Conservation (phyloP, 1,140 invertebrate genomes). For the Episyrphus balteatus region DNA sequence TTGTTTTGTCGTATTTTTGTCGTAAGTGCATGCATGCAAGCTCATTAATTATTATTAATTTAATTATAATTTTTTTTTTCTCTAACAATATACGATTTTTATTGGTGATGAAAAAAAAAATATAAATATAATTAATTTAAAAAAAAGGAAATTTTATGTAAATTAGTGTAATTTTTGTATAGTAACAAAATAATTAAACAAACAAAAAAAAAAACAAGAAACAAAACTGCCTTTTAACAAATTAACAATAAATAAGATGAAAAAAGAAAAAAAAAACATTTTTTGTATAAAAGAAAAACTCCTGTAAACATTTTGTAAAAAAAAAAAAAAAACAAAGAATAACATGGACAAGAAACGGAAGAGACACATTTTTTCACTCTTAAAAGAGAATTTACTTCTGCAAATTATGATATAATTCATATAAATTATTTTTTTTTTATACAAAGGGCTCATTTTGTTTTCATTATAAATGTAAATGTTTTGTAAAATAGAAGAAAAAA, state of each 20-base stretch:
- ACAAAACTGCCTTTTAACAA: constrained; percentile 5
- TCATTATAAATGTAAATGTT: no score
- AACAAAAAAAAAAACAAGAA: not conserved
- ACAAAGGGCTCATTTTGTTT: no score
- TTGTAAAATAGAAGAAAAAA: no score
- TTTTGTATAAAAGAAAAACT: constrained; percentile 7
- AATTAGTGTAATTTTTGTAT: constrained; percentile 10
- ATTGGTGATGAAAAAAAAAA: no score
- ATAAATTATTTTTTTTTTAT: no score
- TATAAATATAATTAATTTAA: no score
- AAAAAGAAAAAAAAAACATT: constrained; percentile 9
- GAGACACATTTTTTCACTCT: not conserved
- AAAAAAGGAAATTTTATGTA: constrained; percentile 21
- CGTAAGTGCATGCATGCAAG: no score
- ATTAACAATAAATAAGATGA: constrained; percentile 4
- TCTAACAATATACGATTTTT: no score
- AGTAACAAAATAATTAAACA: constrained; percentile 11
- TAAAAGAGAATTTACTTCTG: not conserved
- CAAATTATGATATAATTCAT: no score
- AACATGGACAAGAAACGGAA: not conserved
- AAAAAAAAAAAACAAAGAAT: constrained; percentile 3
- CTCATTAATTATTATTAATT: no score
- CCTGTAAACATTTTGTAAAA: constrained; percentile 14
- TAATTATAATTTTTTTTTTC: no score
- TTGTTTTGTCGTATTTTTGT: no score